phyloP scores from a whole-genome alignment of 2,888 invertebrate genomes.

The Creontiades dilutus region DNA sequence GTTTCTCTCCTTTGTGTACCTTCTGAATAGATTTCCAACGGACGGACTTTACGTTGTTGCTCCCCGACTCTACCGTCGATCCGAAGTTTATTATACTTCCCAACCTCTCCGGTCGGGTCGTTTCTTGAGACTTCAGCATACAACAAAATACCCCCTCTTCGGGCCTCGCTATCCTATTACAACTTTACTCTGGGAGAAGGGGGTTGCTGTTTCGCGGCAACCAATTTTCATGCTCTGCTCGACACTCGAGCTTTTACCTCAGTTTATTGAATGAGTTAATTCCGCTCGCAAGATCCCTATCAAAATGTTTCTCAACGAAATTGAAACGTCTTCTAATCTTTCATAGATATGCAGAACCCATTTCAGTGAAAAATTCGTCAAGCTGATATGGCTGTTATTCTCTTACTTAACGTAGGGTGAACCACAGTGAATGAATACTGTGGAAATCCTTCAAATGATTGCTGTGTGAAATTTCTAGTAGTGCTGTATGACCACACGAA shows the following conservation, averaged over 20 bases:
- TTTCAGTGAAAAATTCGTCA: no score
- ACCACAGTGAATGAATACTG: no score
- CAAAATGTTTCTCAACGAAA: not conserved
- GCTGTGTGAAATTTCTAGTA: no score
- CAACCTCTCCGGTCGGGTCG: not conserved
- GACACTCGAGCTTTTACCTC: not conserved
- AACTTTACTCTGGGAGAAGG: not conserved
- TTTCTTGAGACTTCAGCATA: not conserved
- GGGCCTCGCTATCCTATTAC: not conserved
- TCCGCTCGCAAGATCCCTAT: not conserved
- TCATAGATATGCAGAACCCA: no score
- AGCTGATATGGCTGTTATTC: no score
- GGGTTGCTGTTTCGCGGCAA: slow-evolving; percentile 1
- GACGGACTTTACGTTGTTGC: slow-evolving; percentile 14
- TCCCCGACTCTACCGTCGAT: not conserved
- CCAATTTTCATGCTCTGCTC: not conserved
- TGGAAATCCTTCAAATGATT: no score
- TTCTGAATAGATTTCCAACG: slow-evolving; percentile 7
- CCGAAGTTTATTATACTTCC: slow-evolving; percentile 21
- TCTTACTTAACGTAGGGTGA: no score
- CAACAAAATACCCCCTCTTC: not conserved
- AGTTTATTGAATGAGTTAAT: not conserved
- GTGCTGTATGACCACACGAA: no score
- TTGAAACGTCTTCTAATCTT: no score
- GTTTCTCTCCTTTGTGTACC: slow-evolving; percentile 2